phyloP scores from a whole-genome alignment of 2,888 invertebrate species.

The Hoplodrina blanda region DNA sequence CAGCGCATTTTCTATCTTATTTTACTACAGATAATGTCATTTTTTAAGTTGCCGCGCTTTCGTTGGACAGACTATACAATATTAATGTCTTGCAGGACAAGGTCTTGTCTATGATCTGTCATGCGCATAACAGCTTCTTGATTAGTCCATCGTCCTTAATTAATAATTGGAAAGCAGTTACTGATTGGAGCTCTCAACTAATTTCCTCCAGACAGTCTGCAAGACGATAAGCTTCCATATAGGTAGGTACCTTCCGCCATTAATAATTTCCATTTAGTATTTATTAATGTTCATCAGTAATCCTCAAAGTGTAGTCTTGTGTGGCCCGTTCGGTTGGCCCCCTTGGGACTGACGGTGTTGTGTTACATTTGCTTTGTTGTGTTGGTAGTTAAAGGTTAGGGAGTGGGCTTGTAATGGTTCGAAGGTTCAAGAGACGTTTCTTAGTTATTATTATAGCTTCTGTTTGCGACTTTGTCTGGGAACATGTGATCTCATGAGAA shows the following conservation, averaged over 20 bases:
- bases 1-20: no score
- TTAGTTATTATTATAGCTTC: background rate
- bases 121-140: background rate
- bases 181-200: constrained; percentile 26
- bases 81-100: background rate
- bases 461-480: no score
- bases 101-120: background rate
- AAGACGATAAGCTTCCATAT: constrained; percentile 41
- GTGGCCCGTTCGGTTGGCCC: constrained; percentile 56
- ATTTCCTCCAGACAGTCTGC: constrained; percentile 44
- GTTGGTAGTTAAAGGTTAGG: constrained; percentile 54
- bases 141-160: constrained; percentile 7
- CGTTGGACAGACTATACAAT: no score
- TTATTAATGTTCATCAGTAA: constrained; percentile 61
- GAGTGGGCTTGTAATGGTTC: constrained; percentile 22
- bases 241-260: constrained; percentile 47
- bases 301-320: constrained; percentile 58
- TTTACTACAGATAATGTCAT: no score
- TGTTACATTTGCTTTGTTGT: constrained; percentile 66
- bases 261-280: constrained; percentile 60
- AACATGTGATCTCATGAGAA: no score
- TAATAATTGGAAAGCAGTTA: constrained; percentile 12
- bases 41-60: no score
- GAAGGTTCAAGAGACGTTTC: background rate
- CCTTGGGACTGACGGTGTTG: constrained; percentile 56